A percentile compares a stretch with the other conserved stretches of the same genome.
Conservation (phyloP, 1,140 invertebrate species). For the Trachymyrmex cornetzi region DNA sequence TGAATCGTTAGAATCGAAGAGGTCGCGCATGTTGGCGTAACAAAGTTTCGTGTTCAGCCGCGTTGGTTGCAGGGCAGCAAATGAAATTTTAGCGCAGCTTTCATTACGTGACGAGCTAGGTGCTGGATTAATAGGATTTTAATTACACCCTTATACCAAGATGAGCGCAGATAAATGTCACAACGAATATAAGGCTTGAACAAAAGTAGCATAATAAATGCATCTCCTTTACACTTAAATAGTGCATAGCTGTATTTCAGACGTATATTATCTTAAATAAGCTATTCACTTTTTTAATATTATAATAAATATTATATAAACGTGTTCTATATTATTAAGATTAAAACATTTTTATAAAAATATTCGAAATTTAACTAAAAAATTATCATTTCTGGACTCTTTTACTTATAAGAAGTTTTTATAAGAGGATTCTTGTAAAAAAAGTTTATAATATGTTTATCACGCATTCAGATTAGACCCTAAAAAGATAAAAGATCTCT, state of each 20-base stretch:
- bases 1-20: conserved; percentile 27
- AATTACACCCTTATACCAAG: conserved; percentile 30
- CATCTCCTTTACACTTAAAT: background rate
- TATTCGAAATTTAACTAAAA: background rate
- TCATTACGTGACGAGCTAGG: conserved; percentile 42
- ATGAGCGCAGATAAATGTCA: conserved; percentile 17
- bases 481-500: background rate
- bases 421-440: background rate
- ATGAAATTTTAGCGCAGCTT: conserved; percentile 59
- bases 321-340: background rate
- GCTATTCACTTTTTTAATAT: background rate
- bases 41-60: conserved; percentile 7
- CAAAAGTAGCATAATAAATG: background rate
- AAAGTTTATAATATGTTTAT: background rate
- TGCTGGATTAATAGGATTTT: conserved; percentile 45
- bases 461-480: background rate
- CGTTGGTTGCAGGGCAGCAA: background rate
- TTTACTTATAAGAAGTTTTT: background rate
- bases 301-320: background rate
- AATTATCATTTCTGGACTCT: background rate
- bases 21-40: conserved; percentile 16
- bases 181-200: background rate
- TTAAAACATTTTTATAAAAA: background rate
- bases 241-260: background rate
- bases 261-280: background rate